Conservation (phyloP, 2,888 invertebrate species). For the Nowickia ferox region DNA sequence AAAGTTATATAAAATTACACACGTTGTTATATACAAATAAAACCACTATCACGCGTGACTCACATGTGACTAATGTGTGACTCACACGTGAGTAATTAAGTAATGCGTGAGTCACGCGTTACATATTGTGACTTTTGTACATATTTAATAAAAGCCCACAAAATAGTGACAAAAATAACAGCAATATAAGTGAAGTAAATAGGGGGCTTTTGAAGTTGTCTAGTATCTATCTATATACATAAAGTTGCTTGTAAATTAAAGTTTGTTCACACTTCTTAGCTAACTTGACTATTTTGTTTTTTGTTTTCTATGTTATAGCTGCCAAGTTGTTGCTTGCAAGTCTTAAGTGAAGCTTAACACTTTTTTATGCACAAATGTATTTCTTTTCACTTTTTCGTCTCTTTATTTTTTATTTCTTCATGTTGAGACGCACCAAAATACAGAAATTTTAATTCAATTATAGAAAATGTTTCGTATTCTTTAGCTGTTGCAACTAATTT, state of each 20-base stretch:
- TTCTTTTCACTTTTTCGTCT: background rate
- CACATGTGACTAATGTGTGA: no score
- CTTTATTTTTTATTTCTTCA: background rate
- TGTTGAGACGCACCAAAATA: slow-evolving; percentile 4
- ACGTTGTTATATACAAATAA: no score
- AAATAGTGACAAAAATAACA: no score
- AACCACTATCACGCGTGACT: no score
- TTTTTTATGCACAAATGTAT: slow-evolving; percentile 6
- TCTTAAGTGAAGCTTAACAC: slow-evolving; percentile 38
- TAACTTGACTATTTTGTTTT: background rate
- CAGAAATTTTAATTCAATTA: slow-evolving; percentile 37
- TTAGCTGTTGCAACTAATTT: slow-evolving; percentile 22
- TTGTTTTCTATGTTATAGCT: background rate
- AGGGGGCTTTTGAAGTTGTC: no score
- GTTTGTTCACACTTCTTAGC: slow-evolving; percentile 9
- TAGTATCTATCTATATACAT: no score
- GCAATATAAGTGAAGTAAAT: no score
- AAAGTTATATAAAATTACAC: no score
- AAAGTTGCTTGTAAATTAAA: background rate
- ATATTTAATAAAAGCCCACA: no score
- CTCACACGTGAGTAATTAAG: no score
- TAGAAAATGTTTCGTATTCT: slow-evolving; percentile 17
- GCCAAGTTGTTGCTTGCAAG: slow-evolving; percentile 21
- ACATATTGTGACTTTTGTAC: no score
- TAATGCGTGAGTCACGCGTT: no score